Conservation (phyloP, 2,888 invertebrate genomes). For the Baronia brevicornis region DNA sequence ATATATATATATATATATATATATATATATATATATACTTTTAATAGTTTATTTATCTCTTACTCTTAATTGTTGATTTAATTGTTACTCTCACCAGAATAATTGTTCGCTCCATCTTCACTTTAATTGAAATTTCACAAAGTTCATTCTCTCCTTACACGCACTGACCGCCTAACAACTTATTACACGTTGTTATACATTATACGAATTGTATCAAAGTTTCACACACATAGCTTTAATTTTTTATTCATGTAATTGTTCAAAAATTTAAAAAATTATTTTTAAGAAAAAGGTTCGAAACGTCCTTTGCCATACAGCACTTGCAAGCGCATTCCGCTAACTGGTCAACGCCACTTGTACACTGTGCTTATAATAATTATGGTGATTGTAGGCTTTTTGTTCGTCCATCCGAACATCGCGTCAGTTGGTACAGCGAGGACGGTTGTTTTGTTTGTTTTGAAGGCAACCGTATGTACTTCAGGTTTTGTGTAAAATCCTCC, state of each 20-base stretch:
- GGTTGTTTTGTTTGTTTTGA: conserved; percentile 30
- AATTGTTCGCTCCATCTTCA: conserved; percentile 33
- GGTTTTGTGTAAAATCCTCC: conserved; percentile 6
- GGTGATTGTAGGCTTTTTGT: conserved; percentile 60
- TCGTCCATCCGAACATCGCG: conserved; percentile 44
- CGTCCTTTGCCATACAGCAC: no score
- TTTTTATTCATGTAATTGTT: no score
- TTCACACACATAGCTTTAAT: no score
- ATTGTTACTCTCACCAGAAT: conserved; percentile 41
- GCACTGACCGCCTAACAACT: conserved; percentile 43
- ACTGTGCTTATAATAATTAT: conserved; percentile 66
- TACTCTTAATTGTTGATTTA: no score
- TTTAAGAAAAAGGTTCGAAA: no score
- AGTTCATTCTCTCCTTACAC: conserved; percentile 40
- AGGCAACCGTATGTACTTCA: conserved; percentile 32
- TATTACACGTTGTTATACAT: no score
- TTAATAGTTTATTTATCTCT: no score
- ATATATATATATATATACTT: no score
- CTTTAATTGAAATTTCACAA: conserved; percentile 25
- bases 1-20: no score
- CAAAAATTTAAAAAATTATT: no score
- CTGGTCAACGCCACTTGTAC: conserved; percentile 46
- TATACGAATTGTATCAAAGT: no score
- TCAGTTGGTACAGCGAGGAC: conserved; percentile 26
- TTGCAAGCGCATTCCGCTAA: conserved; percentile 41